Conservation (phyloP, 2,888 invertebrate species). For the Xestoiulus laeticollis region DNA sequence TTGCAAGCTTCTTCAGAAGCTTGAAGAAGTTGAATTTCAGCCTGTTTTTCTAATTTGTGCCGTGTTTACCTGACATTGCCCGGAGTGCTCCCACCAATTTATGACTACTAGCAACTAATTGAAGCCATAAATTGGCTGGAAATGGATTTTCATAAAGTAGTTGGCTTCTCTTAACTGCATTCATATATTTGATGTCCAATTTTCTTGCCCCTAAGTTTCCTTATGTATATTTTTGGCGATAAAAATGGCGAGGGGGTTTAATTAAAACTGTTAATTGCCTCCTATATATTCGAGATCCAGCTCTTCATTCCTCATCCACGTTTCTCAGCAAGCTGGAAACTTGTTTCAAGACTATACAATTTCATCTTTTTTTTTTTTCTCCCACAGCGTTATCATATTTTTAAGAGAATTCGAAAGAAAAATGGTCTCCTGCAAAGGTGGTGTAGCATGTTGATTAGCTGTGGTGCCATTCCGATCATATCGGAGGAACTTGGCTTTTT, state of each 20-base stretch:
- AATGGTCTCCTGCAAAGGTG: neutral
- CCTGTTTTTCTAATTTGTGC: slow-evolving; percentile 6
- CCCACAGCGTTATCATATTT: neutral
- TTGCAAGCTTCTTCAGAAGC: neutral
- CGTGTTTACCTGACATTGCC: slow-evolving; percentile 18
- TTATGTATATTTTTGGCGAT: neutral
- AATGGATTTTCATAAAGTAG: slow-evolving; percentile 22
- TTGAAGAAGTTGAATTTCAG: slow-evolving; percentile 21
- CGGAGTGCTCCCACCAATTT: slow-evolving; percentile 1
- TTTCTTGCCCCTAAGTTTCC: neutral
- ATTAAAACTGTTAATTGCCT: neutral
- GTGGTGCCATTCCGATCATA: neutral
- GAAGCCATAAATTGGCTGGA: slow-evolving; percentile 4
- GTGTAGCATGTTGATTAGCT: neutral
- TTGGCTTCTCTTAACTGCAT: neutral
- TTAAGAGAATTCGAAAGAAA: neutral
- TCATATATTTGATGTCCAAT: neutral
- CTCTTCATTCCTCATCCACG: neutral
- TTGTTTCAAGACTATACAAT: neutral
- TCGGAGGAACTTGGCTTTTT: neutral
- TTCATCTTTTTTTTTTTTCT: too few relatives aligned
- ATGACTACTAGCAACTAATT: slow-evolving; percentile 13
- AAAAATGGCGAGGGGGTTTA: neutral
- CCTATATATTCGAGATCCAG: neutral
- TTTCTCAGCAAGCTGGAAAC: neutral